Evolutionary conservation across 1,140 invertebrate genomes (phyloP).

Genomic region (Cepaea nemoralis): DNA sequence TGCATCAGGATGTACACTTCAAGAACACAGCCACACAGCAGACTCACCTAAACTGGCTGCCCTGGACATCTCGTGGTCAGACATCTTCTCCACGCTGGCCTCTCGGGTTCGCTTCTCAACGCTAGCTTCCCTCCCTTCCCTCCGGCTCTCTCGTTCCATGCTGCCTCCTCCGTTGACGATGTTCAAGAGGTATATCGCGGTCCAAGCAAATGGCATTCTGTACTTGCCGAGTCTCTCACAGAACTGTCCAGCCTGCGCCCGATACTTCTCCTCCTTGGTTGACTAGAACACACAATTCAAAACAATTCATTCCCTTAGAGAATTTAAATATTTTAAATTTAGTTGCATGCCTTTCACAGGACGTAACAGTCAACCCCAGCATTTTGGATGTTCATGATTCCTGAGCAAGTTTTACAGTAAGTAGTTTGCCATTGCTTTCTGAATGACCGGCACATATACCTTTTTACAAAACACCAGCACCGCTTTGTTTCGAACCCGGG

Average conservation of each 20-base stretch:
- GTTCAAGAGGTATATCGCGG: constrained; percentile 82
- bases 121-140: constrained; percentile 70
- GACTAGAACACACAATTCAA: constrained; percentile 39
- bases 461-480: too few relatives aligned
- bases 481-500: too few relatives aligned
- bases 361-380: too few relatives aligned
- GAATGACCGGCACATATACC: too few relatives aligned
- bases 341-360: too few relatives aligned
- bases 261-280: constrained; percentile 64
- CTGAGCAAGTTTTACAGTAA: too few relatives aligned
- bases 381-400: too few relatives aligned
- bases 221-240: constrained; percentile 71
- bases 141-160: constrained; percentile 74
- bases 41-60: constrained; percentile 63
- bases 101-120: constrained; percentile 70
- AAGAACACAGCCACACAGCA: too few relatives aligned
- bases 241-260: constrained; percentile 65
- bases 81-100: constrained; percentile 57
- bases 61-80: constrained; percentile 59
- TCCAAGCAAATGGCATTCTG: constrained; percentile 73
- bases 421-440: too few relatives aligned
- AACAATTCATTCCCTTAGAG: too few relatives aligned
- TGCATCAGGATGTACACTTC: too few relatives aligned
- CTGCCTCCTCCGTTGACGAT: constrained; percentile 84
- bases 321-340: too few relatives aligned